Evolutionary conservation across 2,888 invertebrate species (phyloP).

Genomic region (Lacanobia wlatinum): DNA sequence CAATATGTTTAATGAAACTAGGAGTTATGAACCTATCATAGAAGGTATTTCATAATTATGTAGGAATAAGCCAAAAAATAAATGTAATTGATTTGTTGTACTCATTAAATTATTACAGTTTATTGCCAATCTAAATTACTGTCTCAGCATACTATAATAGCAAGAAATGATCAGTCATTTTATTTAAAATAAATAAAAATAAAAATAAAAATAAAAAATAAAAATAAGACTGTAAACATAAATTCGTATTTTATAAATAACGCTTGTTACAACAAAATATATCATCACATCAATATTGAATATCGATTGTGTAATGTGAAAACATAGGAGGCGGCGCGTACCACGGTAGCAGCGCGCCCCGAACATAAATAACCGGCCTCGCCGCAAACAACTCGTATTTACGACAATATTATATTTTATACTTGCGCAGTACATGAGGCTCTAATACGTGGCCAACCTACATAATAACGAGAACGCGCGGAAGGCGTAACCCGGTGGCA

Average conservation of each 20-base stretch:
- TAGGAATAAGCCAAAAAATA: background rate
- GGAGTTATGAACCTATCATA: constrained; percentile 9
- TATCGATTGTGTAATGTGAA: constrained; percentile 60
- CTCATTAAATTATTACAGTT: background rate
- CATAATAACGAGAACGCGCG: constrained; percentile 89
- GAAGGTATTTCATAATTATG: constrained; percentile 37
- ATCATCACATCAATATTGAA: constrained; percentile 26
- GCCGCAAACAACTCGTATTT: constrained; percentile 86
- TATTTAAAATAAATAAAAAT: no score
- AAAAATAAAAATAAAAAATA: no score
- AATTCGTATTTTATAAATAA: background rate
- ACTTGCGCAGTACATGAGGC: constrained; percentile 86
- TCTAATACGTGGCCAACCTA: constrained; percentile 89
- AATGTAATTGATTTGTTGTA: no score
- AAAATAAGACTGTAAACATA: background rate
- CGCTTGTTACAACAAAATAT: constrained; percentile 10
- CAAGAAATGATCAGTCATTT: background rate
- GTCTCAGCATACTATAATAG: background rate
- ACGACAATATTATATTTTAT: constrained; percentile 88
- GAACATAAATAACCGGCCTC: constrained; percentile 85
- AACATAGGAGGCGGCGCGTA: constrained; percentile 83
- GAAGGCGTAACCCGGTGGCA: constrained; percentile 91
- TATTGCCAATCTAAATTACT: background rate
- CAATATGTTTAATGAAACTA: constrained; percentile 34
- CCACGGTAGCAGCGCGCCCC: constrained; percentile 80